Percentiles rank a stretch among this genome's conserved stretches.
phyloP scores from a whole-genome alignment of 2,113 vertebrate genomes.

The Thryonomys swinderianus region DNA sequence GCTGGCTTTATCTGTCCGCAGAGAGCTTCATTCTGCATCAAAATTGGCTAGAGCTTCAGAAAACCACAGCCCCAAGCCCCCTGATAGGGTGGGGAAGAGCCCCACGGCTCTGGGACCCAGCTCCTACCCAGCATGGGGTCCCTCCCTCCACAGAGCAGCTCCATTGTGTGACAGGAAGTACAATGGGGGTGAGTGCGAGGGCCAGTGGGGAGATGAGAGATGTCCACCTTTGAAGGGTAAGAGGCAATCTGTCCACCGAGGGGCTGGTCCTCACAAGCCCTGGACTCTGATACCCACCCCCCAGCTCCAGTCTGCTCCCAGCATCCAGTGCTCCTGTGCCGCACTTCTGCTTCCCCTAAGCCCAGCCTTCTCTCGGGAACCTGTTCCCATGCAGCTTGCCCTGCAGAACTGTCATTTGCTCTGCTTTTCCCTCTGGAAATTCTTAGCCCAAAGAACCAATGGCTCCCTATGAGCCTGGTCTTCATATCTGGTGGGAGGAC shows the following conservation, averaged over 20 bases:
- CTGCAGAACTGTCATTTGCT: background rate
- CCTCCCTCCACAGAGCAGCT: background rate
- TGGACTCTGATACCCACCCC: background rate
- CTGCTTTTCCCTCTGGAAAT: conserved; percentile 11
- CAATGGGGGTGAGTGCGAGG: background rate
- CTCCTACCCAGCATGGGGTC: background rate
- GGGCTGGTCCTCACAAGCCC: background rate
- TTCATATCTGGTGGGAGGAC: background rate
- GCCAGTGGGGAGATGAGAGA: background rate
- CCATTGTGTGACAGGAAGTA: background rate
- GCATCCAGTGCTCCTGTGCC: background rate
- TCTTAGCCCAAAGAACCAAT: background rate
- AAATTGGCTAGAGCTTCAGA: conserved; percentile 60
- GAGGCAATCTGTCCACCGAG: background rate
- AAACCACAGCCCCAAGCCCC: conserved; percentile 55
- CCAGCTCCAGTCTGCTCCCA: background rate
- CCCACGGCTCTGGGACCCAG: conserved; percentile 37
- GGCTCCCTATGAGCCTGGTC: background rate
- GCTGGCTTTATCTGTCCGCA: conserved; percentile 51
- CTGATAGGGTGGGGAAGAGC: background rate
- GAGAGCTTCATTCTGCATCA: conserved; percentile 1
- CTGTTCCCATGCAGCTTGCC: background rate
- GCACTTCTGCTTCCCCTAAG: background rate
- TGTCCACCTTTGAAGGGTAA: background rate
- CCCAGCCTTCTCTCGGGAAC: background rate